Evolutionary conservation across 2,888 invertebrate species (phyloP), one percentile per base, ranked within the genome.

Genomic region (Allacma fusca): DNA sequence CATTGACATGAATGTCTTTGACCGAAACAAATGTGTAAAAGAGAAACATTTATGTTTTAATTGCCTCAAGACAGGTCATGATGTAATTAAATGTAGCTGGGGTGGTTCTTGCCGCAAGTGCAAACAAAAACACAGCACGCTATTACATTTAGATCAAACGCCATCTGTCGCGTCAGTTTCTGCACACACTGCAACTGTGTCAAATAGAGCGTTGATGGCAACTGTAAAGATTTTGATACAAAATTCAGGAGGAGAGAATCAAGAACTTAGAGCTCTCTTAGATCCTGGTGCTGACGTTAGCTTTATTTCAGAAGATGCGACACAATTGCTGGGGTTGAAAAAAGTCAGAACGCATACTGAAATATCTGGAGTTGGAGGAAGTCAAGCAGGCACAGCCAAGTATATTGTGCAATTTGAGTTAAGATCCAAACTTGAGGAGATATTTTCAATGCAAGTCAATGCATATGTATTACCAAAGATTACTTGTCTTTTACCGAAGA

Each of bases 271-370:
- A 4, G 75, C 75, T 26, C 23, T 75, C 1, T 44, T 75, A 9
- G 75, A 75, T 28, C 16, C 72, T 44, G 67, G 68, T 16, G 29
- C 75, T 23, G 43, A 75, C 19, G 69, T 21, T 24, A 75, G 65
- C 68, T 28, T 68, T 43, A 21, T 68, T 4, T 29, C 75, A 2
- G 68, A 62, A 68, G 16, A 16, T n/a, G n/a, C 21, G 1, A 50
- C 28, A 2, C 62, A 44, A 24, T n/a, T 23, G 4, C 64, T 74
- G 19, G 40, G 21, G 19, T 19, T 74, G 1, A 9, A 7, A 23
- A 62, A 65, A 21, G 40, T 34, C 16, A 9, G 16, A 29, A 1
- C 65, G 7, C 19, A 19, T 7, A 43, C 40, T 64, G 13, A 24
- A 5, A n/a, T 74, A 7, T 29, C 74, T 64, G 74, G 74, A n/a